Evolutionary conservation across 2,888 invertebrate genomes (phyloP), one percentile per base, ranked within the genome.

Genomic region (Augiades crinisus): DNA sequence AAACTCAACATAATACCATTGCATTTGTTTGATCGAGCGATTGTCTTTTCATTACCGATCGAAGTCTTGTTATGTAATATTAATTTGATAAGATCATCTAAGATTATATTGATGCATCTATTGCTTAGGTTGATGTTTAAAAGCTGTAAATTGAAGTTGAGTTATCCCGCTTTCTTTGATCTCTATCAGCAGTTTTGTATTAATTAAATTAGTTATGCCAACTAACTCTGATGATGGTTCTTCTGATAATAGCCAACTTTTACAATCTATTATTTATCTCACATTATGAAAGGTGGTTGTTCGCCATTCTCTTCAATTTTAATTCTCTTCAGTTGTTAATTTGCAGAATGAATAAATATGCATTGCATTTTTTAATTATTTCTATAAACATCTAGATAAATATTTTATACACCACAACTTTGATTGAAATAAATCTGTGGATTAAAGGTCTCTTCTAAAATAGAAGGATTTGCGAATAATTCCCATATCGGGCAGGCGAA

Each of bases 51-150:
- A 75, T 76, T 76, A 76, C 63, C 58, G 64, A 63, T 60, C 68
- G 70, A 68, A 67, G 72, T 58, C 67, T 72, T 73, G 77, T 81
- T 83, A 72, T 81, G 78, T 81, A 79, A 81, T 73, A 78, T 77
- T 80, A 76, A 70, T 72, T 70, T 56, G 86, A 86, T 87, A 80
- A 71, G 64, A 87, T 87, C 84, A 70, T 47, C 47, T 47, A 60
- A 43, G 50, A 50, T 43, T 65, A 65, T 70, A 79, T 80, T 78
- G 78, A 79, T 74, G 79, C 68, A 68, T 78, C 70, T 65, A 65
- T 68, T 62, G 57, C 62, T 65, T 54, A 52, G 12, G 46, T 56
- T 51, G 50, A 43, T 54, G 38, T 50, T 61, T 55, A 55, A 53
- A 31, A 38, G 38, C 38, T 45, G 45, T 52, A 43, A 30, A 51